A percentile compares a stretch with the other conserved stretches of the same genome.
Evolutionary conservation across 2,797 vertebrate genomes (phyloP).

Genomic region (Bovichtus variegatus): DNA sequence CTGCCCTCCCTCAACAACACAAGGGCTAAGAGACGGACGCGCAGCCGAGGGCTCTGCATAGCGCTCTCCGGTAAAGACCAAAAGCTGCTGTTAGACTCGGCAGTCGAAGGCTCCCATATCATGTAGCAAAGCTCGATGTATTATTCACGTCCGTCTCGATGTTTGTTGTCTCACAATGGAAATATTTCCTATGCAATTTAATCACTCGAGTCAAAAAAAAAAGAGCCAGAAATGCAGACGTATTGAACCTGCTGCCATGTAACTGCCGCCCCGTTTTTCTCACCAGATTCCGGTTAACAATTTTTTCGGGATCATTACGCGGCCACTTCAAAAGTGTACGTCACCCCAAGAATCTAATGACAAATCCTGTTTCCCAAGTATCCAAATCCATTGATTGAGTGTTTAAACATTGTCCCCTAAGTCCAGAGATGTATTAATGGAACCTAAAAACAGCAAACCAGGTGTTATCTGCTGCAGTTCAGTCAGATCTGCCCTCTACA

Average conservation of each 20-base stretch:
- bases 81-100: slow-evolving; percentile 50
- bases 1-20: slow-evolving; percentile 67
- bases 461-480: slow-evolving; percentile 69
- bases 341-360: slow-evolving; percentile 66
- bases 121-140: slow-evolving; percentile 71
- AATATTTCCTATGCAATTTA: slow-evolving; percentile 77
- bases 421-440: slow-evolving; percentile 72
- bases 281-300: slow-evolving; percentile 52
- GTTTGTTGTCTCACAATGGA: slow-evolving; percentile 68
- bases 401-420: slow-evolving; percentile 70
- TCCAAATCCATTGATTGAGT: slow-evolving; percentile 68
- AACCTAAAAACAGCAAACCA: slow-evolving; percentile 80
- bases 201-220: slow-evolving; percentile 74
- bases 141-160: slow-evolving; percentile 75
- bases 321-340: slow-evolving; percentile 59
- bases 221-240: slow-evolving; percentile 63
- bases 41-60: slow-evolving; percentile 57
- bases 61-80: slow-evolving; percentile 54
- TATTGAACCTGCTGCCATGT: slow-evolving; percentile 64
- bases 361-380: slow-evolving; percentile 65
- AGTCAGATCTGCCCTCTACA: slow-evolving; percentile 53
- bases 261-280: slow-evolving; percentile 42
- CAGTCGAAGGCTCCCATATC: slow-evolving; percentile 64
- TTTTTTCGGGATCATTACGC: slow-evolving; percentile 45
- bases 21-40: slow-evolving; percentile 54